Percentiles rank a stretch among this genome's conserved stretches.
These are phyloP conservation scores for Andrena flavipes DNA, from an alignment of 2,888 invertebrate genomes.

Conservation along the genomic window DNA sequence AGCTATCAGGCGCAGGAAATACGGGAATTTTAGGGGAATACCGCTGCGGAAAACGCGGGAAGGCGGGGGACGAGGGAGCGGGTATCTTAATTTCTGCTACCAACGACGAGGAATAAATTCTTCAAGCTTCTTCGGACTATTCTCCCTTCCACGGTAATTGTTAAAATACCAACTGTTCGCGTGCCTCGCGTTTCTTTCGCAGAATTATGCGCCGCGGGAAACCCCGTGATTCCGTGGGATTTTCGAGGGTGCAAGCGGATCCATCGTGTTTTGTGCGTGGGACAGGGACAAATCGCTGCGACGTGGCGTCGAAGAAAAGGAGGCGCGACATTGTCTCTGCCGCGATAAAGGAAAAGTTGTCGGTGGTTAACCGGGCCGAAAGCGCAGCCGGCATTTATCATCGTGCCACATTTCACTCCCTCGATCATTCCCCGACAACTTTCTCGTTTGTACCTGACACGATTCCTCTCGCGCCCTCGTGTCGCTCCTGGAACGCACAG, in stretches of 20 bases:
- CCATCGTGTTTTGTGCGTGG: conserved; percentile 19
- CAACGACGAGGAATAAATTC: not conserved
- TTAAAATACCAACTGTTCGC: not conserved
- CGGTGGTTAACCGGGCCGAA: conserved; percentile 32
- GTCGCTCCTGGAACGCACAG: not conserved
- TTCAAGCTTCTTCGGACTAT: not conserved
- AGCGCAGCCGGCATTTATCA: conserved; percentile 35
- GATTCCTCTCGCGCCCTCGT: not conserved
- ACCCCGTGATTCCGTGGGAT: not conserved
- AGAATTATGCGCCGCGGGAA: not conserved
- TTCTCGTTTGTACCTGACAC: conserved; percentile 39
- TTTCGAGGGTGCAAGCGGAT: not conserved
- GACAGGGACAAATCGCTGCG: conserved; percentile 22
- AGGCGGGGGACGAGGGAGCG: not conserved
- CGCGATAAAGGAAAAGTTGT: conserved; percentile 30
- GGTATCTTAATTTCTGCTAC: not conserved
- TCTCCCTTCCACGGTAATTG: not conserved
- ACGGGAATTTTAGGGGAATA: not conserved
- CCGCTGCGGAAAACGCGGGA: no score
- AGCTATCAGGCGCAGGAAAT: not conserved
- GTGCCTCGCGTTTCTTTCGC: not conserved
- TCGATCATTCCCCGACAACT: conserved; percentile 28
- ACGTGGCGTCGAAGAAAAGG: conserved; percentile 6
- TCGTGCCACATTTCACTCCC: conserved; percentile 26
- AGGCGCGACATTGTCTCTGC: conserved; percentile 12